Percentiles rank a stretch among this genome's conserved stretches.
Evolutionary conservation across 2,888 invertebrate genomes (phyloP).

Genomic region (Muscina levida): DNA sequence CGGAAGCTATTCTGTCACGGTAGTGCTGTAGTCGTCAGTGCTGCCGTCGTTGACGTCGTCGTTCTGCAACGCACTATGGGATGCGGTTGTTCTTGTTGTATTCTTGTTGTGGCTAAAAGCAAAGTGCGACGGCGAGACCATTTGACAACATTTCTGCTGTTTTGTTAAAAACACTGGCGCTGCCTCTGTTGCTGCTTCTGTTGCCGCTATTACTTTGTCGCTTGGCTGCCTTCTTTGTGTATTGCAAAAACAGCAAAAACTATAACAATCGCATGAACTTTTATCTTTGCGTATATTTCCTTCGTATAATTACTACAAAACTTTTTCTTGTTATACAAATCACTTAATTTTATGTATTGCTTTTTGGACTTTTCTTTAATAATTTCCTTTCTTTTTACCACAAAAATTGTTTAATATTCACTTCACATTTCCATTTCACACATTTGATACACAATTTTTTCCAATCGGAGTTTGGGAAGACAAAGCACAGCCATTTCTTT

Average conservation of each 20-base stretch:
- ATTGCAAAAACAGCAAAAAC: constrained; percentile 10
- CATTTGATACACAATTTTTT: constrained; percentile 62
- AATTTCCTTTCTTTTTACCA: constrained; percentile 23
- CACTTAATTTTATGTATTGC: too few relatives aligned
- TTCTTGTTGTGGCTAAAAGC: not conserved
- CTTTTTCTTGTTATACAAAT: too few relatives aligned
- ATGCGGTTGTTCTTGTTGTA: constrained; percentile 25
- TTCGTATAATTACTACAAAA: too few relatives aligned
- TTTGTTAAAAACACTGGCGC: not conserved
- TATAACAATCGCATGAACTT: not conserved
- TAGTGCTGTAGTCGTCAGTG: constrained; percentile 11
- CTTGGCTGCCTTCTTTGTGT: not conserved
- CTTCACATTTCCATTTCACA: constrained; percentile 46
- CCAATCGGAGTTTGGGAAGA: constrained; percentile 38
- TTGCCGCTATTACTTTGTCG: constrained; percentile 2
- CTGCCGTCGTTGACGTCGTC: not conserved
- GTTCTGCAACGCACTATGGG: not conserved
- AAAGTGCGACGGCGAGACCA: not conserved
- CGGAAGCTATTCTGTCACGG: constrained; percentile 58
- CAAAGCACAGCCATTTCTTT: constrained; percentile 8
- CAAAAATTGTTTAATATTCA: constrained; percentile 47
- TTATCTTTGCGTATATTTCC: constrained; percentile 32
- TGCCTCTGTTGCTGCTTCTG: constrained; percentile 41
- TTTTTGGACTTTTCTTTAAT: not conserved
- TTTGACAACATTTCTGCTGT: not conserved